Conservation (phyloP, 2,797 vertebrate species). For the Schizopygopsis pylzovi region DNA sequence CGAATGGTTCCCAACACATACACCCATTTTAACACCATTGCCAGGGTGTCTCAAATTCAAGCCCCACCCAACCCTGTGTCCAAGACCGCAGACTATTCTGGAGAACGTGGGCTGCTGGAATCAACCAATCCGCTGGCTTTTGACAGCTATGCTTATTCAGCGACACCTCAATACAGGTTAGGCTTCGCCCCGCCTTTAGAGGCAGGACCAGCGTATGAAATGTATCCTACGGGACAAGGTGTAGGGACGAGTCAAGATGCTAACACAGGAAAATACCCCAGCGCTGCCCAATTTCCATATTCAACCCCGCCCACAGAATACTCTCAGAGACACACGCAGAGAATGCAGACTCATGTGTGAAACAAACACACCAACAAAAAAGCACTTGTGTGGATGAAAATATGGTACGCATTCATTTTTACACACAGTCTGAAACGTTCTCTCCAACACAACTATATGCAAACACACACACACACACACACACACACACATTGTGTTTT, state of each 20-base stretch:
- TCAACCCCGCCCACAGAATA: conserved; percentile 93
- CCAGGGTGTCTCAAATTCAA: conserved; percentile 74
- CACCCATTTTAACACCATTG: conserved; percentile 90
- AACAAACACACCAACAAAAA: conserved; percentile 33
- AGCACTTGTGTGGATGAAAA: conserved; percentile 23
- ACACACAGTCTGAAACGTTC: not conserved
- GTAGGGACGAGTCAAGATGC: conserved; percentile 68
- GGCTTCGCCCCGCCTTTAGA: conserved; percentile 84
- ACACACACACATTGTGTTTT: conserved; percentile 37
- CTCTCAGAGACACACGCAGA: conserved; percentile 91
- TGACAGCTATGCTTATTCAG: conserved; percentile 88
- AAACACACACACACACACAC: conserved; percentile 46
- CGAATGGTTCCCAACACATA: conserved; percentile 91
- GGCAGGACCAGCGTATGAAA: conserved; percentile 81
- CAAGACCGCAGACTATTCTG: conserved; percentile 66
- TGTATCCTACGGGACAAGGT: conserved; percentile 82
- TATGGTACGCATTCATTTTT: not conserved
- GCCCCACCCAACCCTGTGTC: conserved; percentile 71
- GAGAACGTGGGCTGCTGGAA: conserved; percentile 82
- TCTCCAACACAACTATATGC: conserved; percentile 48
- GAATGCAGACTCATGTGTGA: conserved; percentile 98
- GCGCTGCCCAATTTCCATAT: conserved; percentile 89
- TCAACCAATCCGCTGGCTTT: conserved; percentile 85
- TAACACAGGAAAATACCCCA: conserved; percentile 83
- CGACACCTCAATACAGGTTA: conserved; percentile 81